phyloP scores from a whole-genome alignment of 2,888 invertebrate species.

The Nymphalis c-album region DNA sequence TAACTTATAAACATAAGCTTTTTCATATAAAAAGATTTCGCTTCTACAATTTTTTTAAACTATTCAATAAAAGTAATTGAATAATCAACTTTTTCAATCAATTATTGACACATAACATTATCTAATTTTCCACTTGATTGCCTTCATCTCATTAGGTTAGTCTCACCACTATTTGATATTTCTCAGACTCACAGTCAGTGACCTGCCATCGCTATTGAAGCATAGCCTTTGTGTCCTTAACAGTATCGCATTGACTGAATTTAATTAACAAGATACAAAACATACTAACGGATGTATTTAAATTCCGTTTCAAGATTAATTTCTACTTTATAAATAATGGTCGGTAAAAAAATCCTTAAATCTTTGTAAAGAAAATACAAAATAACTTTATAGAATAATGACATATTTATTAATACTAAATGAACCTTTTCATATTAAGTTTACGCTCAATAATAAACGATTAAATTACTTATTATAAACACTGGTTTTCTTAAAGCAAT shows the following conservation, averaged over 20 bases:
- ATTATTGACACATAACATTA: slow-evolving; percentile 14
- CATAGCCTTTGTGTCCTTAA: slow-evolving; percentile 52
- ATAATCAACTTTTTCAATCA: not conserved
- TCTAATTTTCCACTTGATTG: slow-evolving; percentile 20
- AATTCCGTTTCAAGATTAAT: not conserved
- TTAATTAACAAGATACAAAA: slow-evolving; percentile 2
- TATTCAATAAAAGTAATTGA: not conserved
- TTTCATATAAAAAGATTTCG: not conserved
- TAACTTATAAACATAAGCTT: not conserved
- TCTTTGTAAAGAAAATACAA: no score
- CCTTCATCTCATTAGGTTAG: slow-evolving; percentile 22
- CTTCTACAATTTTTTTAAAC: not conserved
- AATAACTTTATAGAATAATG: no score
- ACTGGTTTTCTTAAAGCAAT: no score
- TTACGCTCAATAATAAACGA: no score
- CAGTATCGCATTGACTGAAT: slow-evolving; percentile 13
- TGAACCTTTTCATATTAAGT: no score
- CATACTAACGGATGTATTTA: slow-evolving; percentile 1
- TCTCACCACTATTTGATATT: slow-evolving; percentile 34
- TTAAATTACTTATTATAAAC: no score
- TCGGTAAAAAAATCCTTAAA: no score
- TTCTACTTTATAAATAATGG: no score
- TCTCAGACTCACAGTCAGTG: slow-evolving; percentile 53
- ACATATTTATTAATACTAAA: no score
- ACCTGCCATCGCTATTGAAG: slow-evolving; percentile 49